These are phyloP conservation scores for Phacellophora camtschatica DNA, from an alignment of 30 jellyfish, hydroid and myxozoan genomes.

Conservation along the genomic window DNA sequence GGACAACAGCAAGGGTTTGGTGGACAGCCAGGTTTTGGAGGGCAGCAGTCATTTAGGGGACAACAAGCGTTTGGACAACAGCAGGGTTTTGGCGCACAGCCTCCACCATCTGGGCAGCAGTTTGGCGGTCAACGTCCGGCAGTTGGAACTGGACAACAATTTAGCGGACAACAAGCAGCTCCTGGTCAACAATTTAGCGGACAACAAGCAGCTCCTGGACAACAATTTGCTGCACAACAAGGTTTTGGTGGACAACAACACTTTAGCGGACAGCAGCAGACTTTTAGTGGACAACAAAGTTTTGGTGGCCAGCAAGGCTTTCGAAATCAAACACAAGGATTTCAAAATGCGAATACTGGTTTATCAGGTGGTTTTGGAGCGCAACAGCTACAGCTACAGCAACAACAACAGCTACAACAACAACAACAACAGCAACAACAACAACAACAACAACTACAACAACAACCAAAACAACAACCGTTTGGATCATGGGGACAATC, in stretches of 20 bases:
- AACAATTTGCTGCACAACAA: constrained; percentile 1
- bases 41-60: constrained; percentile 16
- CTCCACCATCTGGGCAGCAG: constrained; percentile 21
- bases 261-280: not conserved
- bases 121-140: constrained; percentile 50
- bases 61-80: constrained; percentile 42
- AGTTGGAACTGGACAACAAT: constrained; percentile 6
- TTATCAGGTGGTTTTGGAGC: not conserved
- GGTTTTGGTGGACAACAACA: constrained; percentile 45
- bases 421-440: constrained; percentile 34
- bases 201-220: constrained; percentile 39
- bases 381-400: not conserved
- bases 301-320: constrained; percentile 38
- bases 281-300: constrained; percentile 19
- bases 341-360: too few relatives aligned
- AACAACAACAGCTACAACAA: not conserved
- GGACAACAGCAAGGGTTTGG: not conserved
- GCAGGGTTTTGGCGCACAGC: constrained; percentile 14
- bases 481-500: constrained; percentile 79
- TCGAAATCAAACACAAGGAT: not conserved
- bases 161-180: constrained; percentile 17
- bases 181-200: constrained; percentile 34
- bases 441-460: constrained; percentile 48
- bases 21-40: constrained; percentile 4
- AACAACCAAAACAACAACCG: constrained; percentile 57